These are phyloP conservation scores for Spinibarbus caldwelli DNA, from an alignment of 2,797 vertebrate genomes.

Conservation along the genomic window DNA sequence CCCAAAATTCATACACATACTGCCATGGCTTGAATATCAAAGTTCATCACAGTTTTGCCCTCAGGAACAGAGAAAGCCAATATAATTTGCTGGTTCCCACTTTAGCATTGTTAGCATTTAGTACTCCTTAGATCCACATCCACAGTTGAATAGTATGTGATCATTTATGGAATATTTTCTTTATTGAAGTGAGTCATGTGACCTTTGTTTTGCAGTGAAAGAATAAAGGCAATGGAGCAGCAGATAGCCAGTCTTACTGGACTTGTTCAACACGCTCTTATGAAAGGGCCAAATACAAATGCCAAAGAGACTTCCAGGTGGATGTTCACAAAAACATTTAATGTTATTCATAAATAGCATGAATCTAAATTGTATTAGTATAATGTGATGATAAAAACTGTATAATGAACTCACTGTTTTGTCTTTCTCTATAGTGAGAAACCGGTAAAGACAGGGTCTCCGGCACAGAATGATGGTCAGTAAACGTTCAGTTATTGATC, in stretches of 20 bases:
- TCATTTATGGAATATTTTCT: background rate
- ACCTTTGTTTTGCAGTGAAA: constrained; percentile 82
- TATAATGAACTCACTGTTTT: background rate
- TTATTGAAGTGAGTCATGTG: constrained; percentile 4
- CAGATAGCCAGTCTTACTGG: constrained; percentile 95
- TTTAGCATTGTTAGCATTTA: background rate
- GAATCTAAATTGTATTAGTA: background rate
- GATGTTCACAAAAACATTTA: constrained; percentile 53
- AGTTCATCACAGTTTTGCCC: constrained; percentile 3
- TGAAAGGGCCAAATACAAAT: constrained; percentile 84
- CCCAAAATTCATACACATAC: background rate
- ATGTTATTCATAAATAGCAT: background rate
- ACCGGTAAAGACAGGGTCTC: constrained; percentile 71
- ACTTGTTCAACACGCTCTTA: constrained; percentile 91
- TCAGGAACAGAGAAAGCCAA: constrained; percentile 12
- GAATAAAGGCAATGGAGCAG: constrained; percentile 96
- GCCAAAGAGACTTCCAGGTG: constrained; percentile 86
- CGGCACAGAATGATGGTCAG: constrained; percentile 77
- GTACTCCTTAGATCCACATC: background rate
- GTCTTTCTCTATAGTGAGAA: constrained; percentile 78
- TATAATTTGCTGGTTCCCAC: background rate
- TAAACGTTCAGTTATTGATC: background rate
- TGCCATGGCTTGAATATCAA: background rate
- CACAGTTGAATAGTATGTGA: background rate
- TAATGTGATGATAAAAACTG: background rate